Conservation (phyloP, 1,140 invertebrate species). For the Zophobas atratus region DNA sequence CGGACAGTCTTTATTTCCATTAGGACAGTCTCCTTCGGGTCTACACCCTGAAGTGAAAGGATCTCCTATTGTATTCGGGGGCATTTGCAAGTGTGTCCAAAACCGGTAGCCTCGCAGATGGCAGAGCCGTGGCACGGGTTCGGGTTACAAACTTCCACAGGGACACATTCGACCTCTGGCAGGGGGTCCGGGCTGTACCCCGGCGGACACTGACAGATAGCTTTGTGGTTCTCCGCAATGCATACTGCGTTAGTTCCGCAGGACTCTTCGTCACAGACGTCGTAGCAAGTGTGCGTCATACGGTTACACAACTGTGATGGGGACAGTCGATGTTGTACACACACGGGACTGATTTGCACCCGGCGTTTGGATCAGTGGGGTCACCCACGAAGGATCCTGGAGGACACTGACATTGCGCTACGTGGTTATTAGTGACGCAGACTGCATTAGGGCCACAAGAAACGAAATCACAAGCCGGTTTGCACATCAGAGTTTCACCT, state of each 20-base stretch:
- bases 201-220: conserved; percentile 86
- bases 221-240: conserved; percentile 86
- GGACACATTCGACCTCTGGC: conserved; percentile 84
- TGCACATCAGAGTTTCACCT: conserved; percentile 71
- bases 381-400: conserved; percentile 87
- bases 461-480: conserved; percentile 81
- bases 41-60: conserved; percentile 81
- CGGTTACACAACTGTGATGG: conserved; percentile 85
- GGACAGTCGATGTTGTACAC: conserved; percentile 89
- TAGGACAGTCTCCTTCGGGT: conserved; percentile 79
- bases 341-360: conserved; percentile 86
- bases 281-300: conserved; percentile 84
- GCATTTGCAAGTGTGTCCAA: conserved; percentile 84
- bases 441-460: conserved; percentile 88
- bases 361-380: conserved; percentile 81
- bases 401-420: conserved; percentile 90
- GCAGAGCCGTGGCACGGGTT: conserved; percentile 88
- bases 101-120: conserved; percentile 79
- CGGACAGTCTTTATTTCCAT: conserved; percentile 84
- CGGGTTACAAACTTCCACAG: conserved; percentile 79
- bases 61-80: conserved; percentile 82
- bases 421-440: conserved; percentile 90
- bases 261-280: conserved; percentile 85
- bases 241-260: conserved; percentile 92
- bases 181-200: conserved; percentile 85